These are phyloP conservation scores for Horisme vitalbata DNA, from an alignment of 2,888 invertebrate species.

Conservation along the genomic window DNA sequence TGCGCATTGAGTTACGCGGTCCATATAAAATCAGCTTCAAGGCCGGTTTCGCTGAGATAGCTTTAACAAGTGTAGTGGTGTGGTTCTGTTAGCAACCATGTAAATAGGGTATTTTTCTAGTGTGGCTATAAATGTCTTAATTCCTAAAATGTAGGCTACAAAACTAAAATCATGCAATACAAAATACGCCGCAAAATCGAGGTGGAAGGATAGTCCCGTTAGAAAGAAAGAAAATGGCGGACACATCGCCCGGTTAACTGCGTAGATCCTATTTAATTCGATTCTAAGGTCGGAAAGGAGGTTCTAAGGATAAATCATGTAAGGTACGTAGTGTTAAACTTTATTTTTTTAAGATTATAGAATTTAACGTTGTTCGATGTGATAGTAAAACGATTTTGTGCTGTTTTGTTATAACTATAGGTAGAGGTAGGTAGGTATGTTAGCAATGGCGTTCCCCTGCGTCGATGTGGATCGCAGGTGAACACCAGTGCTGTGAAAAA, in stretches of 20 bases:
- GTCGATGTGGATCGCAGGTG: constrained; percentile 6
- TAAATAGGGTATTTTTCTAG: constrained; percentile 23
- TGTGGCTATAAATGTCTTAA: constrained; percentile 24
- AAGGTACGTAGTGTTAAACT: constrained; percentile 58
- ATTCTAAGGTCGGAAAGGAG: constrained; percentile 40
- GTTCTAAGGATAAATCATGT: constrained; percentile 43
- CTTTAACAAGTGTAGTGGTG: constrained; percentile 53
- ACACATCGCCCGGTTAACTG: constrained; percentile 66
- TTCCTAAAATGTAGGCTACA: constrained; percentile 46
- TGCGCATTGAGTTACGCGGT: constrained; percentile 27
- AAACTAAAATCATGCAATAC: constrained; percentile 43
- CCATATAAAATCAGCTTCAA: constrained; percentile 48
- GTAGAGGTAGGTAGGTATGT: constrained; percentile 3
- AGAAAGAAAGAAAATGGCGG: constrained; percentile 60
- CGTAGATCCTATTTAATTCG: constrained; percentile 47
- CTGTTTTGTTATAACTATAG: constrained; percentile 29
- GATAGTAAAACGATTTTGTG: constrained; percentile 30
- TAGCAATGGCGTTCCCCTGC: constrained; percentile 22
- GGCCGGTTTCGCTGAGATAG: constrained; percentile 43
- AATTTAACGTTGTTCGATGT: too few relatives aligned
- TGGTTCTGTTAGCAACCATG: constrained; percentile 43
- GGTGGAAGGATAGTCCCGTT: constrained; percentile 51
- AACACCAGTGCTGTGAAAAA: constrained; percentile 20
- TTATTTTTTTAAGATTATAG: neutral
- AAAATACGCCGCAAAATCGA: constrained; percentile 39